Evolutionary conservation across 1,140 invertebrate species (phyloP).

Genomic region (Nebria ingens): DNA sequence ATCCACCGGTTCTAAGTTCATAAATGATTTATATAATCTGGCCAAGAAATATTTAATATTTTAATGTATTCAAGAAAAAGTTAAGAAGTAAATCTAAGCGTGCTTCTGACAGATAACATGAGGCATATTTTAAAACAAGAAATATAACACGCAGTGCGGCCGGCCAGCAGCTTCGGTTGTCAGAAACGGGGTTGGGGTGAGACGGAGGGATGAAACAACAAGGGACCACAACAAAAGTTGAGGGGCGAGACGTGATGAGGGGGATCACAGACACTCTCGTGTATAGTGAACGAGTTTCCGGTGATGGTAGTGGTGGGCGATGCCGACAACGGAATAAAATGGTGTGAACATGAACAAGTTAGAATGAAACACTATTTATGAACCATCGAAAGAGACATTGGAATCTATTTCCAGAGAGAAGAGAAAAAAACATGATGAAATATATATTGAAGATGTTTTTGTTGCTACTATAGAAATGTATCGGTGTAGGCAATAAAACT

Average conservation of each 20-base stretch:
- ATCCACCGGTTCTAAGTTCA: too few relatives aligned
- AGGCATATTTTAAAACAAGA: conserved; percentile 11
- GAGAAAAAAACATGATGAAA: neutral
- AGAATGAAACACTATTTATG: neutral
- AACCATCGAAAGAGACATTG: neutral
- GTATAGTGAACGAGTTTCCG: neutral
- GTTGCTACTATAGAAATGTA: too few relatives aligned
- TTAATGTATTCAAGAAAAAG: conserved; percentile 12
- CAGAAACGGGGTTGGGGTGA: neutral
- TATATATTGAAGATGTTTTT: too few relatives aligned
- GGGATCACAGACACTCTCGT: neutral
- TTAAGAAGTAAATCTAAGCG: conserved; percentile 11
- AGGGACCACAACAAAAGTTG: neutral
- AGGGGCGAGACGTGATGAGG: too few relatives aligned
- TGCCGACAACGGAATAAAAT: neutral
- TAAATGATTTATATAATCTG: neutral
- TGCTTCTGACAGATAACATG: conserved; percentile 11
- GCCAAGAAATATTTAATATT: conserved; percentile 7
- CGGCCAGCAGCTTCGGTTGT: neutral
- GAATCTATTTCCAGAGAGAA: too few relatives aligned
- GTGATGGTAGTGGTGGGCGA: neutral
- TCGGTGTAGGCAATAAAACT: too few relatives aligned
- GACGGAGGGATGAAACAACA: neutral
- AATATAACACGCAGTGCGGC: neutral
- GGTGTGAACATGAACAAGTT: neutral